A percentile compares a stretch with the other conserved stretches of the same genome.
These are phyloP conservation scores for Nasonia vitripennis DNA, from an alignment of 1,140 invertebrate species.

Conservation along the genomic window DNA sequence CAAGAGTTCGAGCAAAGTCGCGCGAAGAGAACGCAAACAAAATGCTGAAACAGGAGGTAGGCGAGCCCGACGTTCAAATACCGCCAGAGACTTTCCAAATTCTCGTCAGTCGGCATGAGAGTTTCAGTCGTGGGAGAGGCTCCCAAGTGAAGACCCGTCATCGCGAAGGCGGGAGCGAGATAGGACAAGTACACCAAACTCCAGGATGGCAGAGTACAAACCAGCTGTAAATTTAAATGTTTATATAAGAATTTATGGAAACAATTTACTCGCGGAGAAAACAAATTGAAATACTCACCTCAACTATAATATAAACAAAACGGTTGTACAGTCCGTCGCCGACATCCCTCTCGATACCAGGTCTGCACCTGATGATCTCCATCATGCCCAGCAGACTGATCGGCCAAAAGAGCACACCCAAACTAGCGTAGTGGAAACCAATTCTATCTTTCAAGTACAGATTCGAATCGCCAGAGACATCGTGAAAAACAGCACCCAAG, in stretches of 20 bases:
- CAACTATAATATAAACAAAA: constrained; percentile 85
- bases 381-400: constrained; percentile 81
- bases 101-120: constrained; percentile 60
- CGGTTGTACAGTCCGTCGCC: constrained; percentile 86
- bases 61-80: constrained; percentile 79
- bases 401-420: constrained; percentile 87
- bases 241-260: neutral
- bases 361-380: constrained; percentile 82
- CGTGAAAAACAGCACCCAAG: constrained; percentile 93
- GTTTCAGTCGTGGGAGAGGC: constrained; percentile 11
- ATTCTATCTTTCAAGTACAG: constrained; percentile 84
- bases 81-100: constrained; percentile 68
- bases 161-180: constrained; percentile 90
- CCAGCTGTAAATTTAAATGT: constrained; percentile 68
- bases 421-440: constrained; percentile 89
- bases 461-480: constrained; percentile 84
- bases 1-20: constrained; percentile 79
- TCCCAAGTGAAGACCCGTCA: constrained; percentile 83
- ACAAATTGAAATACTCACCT: constrained; percentile 75
- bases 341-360: constrained; percentile 86
- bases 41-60: constrained; percentile 84
- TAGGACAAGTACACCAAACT: constrained; percentile 86
- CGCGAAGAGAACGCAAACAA: constrained; percentile 82
- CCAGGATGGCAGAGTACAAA: constrained; percentile 79
- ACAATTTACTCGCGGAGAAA: neutral